phyloP scores from a whole-genome alignment of 2,797 vertebrate species.

The Peromyscus aztecus region DNA sequence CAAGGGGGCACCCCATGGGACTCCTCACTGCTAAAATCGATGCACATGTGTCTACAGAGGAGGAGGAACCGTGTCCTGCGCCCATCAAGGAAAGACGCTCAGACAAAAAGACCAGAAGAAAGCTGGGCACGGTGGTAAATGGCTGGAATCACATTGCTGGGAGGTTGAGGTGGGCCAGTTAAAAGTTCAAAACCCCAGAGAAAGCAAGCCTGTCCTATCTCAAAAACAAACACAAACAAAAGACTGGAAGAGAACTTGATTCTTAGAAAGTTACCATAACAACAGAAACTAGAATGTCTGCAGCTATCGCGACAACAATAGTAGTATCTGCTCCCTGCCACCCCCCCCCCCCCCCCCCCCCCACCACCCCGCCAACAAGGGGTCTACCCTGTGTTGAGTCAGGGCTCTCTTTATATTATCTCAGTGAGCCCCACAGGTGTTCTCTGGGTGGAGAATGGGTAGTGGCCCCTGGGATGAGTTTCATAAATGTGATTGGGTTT shows the following conservation, averaged over 20 bases:
- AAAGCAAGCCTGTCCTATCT: neutral
- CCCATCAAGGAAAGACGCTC: neutral
- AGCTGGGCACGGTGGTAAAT: neutral
- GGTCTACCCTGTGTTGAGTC: neutral
- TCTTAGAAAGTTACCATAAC: neutral
- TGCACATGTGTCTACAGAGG: no score
- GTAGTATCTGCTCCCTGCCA: neutral
- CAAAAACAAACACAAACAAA: neutral
- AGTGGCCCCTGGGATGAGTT: neutral
- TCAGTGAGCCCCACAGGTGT: conserved; percentile 7
- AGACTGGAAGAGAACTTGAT: conserved; percentile 40
- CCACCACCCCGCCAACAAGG: neutral
- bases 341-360: no score
- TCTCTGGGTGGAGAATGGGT: neutral
- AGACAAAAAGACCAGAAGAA: neutral
- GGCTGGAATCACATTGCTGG: neutral
- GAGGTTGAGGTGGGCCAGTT: neutral
- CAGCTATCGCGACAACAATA: neutral
- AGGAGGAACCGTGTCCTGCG: neutral
- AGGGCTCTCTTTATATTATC: conserved; percentile 39
- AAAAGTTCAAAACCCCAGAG: neutral
- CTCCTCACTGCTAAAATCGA: conserved; percentile 3
- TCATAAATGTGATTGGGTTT: neutral
- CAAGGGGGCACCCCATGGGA: neutral
- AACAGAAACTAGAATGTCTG: conserved; percentile 9